These are phyloP conservation scores for Drosophila bocki DNA, from an alignment of 1,140 invertebrate genomes.

Conservation along the genomic window DNA sequence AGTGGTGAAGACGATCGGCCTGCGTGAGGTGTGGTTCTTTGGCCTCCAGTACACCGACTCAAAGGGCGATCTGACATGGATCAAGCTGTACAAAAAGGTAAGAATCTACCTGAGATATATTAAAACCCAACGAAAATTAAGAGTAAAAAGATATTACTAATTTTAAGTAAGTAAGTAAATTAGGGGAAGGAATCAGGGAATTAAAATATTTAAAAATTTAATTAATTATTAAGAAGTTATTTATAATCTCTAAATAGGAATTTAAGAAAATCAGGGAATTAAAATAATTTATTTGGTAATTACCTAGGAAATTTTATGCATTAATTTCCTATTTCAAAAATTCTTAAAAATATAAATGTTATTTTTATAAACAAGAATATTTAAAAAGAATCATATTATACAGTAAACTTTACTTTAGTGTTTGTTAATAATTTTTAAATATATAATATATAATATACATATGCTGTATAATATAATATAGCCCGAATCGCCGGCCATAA, in stretches of 20 bases:
- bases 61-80: constrained; percentile 99
- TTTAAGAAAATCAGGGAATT: too few species aligned
- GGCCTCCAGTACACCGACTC: constrained; percentile 99
- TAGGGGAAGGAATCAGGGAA: background rate
- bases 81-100: constrained; percentile 99
- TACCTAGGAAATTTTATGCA: background rate
- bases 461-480: constrained; percentile 35
- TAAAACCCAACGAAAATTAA: background rate
- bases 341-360: too few species aligned
- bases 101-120: background rate
- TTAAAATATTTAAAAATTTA: too few species aligned
- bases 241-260: too few species aligned
- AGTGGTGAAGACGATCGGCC: constrained; percentile 99
- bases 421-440: background rate
- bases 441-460: constrained; percentile 8
- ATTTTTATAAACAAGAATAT: background rate
- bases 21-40: constrained; percentile 99
- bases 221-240: too few species aligned
- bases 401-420: too few species aligned
- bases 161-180: too few species aligned
- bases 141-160: background rate
- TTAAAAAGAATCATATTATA: too few species aligned
- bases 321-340: background rate
- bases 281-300: too few species aligned
- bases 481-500: constrained; percentile 83